phyloP scores from a whole-genome alignment of 2,888 invertebrate genomes.

The Orgyia antiqua region DNA sequence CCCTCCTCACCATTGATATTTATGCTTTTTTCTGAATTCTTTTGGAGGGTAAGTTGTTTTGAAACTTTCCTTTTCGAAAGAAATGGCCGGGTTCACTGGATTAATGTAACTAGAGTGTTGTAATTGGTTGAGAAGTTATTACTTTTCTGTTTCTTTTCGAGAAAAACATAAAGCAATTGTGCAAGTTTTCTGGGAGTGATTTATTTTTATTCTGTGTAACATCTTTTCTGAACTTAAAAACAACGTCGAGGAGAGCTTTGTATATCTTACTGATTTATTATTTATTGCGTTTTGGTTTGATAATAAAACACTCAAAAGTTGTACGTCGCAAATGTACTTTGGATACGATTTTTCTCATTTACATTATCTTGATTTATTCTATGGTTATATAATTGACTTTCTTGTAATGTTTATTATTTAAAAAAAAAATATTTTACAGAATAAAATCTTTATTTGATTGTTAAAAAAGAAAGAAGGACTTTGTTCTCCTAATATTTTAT shows the following conservation, averaged over 20 bases:
- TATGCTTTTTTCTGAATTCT: conserved; percentile 61
- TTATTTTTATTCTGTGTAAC: conserved; percentile 55
- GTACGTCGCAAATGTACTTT: conserved; percentile 28
- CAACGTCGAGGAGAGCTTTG: conserved; percentile 44
- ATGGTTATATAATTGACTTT: no score
- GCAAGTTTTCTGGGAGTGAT: conserved; percentile 52
- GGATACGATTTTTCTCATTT: not conserved
- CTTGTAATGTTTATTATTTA: no score
- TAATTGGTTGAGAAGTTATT: conserved; percentile 68
- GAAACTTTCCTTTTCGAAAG: conserved; percentile 56
- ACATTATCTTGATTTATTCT: not conserved
- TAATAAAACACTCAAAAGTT: conserved; percentile 39
- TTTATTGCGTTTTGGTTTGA: conserved; percentile 41
- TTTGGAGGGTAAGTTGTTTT: conserved; percentile 58
- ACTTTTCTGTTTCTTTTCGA: conserved; percentile 58
- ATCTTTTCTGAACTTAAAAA: conserved; percentile 52
- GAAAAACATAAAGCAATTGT: conserved; percentile 64
- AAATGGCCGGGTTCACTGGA: conserved; percentile 51
- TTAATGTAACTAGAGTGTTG: conserved; percentile 67
- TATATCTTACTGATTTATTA: conserved; percentile 48
- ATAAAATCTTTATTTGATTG: no score
- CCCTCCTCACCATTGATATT: conserved; percentile 64
- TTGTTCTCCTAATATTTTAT: no score
- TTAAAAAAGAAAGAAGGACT: no score
- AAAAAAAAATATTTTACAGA: no score